These are phyloP conservation scores for Cotesia congregata DNA, from an alignment of 2,888 invertebrate species.

Conservation along the genomic window DNA sequence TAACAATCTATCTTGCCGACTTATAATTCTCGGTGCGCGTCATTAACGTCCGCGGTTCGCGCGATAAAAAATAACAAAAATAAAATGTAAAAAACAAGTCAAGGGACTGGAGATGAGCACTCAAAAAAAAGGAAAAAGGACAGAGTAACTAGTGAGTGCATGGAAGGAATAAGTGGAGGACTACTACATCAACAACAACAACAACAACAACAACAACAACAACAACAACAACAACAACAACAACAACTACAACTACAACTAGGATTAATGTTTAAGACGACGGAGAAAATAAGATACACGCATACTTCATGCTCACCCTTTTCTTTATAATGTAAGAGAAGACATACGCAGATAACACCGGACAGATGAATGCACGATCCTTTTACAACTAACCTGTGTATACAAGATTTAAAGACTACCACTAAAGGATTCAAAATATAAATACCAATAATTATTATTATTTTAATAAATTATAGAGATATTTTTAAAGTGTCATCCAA, in stretches of 20 bases:
- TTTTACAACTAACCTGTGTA: background rate
- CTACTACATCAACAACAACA: background rate
- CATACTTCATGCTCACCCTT: conserved; percentile 1
- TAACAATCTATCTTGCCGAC: background rate
- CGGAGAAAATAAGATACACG: conserved; percentile 1
- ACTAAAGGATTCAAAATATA: background rate
- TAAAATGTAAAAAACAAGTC: background rate
- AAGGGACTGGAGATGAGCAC: background rate
- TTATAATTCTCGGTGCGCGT: background rate
- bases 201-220: background rate
- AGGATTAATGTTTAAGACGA: background rate
- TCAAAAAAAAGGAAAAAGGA: background rate
- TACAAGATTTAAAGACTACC: background rate
- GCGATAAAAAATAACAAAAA: background rate
- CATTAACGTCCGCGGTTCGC: background rate
- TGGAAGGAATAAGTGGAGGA: background rate
- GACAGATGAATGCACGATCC: conserved; percentile 1
- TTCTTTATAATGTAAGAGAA: conserved; percentile 1
- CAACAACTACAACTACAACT: background rate
- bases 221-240: background rate
- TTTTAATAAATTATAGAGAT: background rate
- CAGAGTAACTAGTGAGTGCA: background rate
- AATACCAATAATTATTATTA: background rate
- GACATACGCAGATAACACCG: conserved; percentile 1
- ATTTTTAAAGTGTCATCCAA: background rate